A percentile compares a stretch with the other conserved stretches of the same genome.
These are phyloP conservation scores for Zosterops lateralis DNA, from an alignment of 2,113 vertebrate species.

Conservation along the genomic window DNA sequence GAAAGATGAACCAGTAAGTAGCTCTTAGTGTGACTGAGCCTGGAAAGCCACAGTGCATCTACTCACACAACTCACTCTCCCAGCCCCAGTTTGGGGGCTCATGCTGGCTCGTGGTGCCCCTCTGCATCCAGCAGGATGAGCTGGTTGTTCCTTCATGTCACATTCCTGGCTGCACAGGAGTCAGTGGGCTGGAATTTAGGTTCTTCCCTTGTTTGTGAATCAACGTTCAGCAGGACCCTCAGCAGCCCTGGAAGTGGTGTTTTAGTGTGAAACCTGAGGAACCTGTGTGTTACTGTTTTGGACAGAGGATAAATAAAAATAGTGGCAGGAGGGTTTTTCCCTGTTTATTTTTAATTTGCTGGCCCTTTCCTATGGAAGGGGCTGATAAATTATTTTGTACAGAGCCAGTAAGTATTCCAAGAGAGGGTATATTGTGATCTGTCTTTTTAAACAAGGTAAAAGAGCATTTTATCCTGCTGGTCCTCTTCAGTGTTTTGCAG, in stretches of 20 bases:
- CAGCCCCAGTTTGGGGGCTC: not conserved
- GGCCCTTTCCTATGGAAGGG: not conserved
- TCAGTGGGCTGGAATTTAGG: not conserved
- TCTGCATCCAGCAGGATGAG: not conserved
- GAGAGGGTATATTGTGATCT: not conserved
- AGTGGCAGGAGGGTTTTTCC: not conserved
- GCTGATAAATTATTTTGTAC: not conserved
- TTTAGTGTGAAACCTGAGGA: not conserved
- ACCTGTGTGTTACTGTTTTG: not conserved
- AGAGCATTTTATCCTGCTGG: not conserved
- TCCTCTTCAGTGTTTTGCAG: not conserved
- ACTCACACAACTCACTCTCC: not conserved
- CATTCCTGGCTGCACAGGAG: not conserved
- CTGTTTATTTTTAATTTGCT: not conserved
- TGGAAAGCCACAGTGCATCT: not conserved
- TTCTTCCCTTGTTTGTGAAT: not conserved
- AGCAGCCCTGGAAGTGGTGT: not conserved
- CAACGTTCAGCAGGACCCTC: not conserved
- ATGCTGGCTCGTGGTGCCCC: not conserved
- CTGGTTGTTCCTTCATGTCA: not conserved
- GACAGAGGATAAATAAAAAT: not conserved
- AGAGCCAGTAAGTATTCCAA: not conserved
- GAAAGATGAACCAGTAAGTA: slow-evolving; percentile 89
- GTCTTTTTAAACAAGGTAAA: not conserved
- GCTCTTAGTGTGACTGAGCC: not conserved